A percentile compares a stretch with the other conserved stretches of the same genome.
Conservation (phyloP, 2,888 invertebrate species). For the Dynastes hyllus region DNA sequence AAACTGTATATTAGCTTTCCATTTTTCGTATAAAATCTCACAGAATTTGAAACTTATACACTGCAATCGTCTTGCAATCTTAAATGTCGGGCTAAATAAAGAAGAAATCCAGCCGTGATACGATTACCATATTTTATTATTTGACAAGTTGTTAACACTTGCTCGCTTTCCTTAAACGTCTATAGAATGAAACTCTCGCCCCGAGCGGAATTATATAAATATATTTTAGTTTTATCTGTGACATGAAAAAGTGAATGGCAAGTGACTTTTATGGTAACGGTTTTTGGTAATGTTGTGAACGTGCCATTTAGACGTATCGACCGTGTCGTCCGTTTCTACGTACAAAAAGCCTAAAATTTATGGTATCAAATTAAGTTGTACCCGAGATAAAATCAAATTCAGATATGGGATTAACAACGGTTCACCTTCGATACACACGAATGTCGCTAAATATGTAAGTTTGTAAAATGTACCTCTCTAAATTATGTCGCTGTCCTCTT, state of each 20-base stretch:
- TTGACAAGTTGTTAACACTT: conserved; percentile 14
- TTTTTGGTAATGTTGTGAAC: conserved; percentile 35
- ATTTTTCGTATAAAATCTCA: neutral
- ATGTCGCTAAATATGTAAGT: conserved; percentile 53
- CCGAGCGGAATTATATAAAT: conserved; percentile 18
- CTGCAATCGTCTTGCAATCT: neutral
- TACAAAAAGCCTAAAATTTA: conserved; percentile 52
- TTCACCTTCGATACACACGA: conserved; percentile 54
- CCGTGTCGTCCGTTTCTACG: conserved; percentile 26
- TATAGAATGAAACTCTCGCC: conserved; percentile 14
- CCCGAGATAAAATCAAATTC: conserved; percentile 55
- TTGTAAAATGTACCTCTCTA: conserved; percentile 48
- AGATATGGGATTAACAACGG: conserved; percentile 56
- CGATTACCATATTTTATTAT: neutral
- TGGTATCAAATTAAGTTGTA: conserved; percentile 57
- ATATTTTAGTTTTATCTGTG: conserved; percentile 26
- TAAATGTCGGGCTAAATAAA: conserved; percentile 17
- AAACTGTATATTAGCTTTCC: neutral
- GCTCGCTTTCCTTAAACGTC: neutral
- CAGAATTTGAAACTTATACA: neutral
- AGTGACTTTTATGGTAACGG: conserved; percentile 35
- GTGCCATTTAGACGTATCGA: conserved; percentile 41
- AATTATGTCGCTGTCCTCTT: conserved; percentile 30
- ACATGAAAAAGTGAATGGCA: conserved; percentile 21
- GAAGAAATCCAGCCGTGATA: neutral